A percentile compares a stretch with the other conserved stretches of the same genome.
Evolutionary conservation across 2,888 invertebrate species (phyloP).

Genomic region (Bombylius major): DNA sequence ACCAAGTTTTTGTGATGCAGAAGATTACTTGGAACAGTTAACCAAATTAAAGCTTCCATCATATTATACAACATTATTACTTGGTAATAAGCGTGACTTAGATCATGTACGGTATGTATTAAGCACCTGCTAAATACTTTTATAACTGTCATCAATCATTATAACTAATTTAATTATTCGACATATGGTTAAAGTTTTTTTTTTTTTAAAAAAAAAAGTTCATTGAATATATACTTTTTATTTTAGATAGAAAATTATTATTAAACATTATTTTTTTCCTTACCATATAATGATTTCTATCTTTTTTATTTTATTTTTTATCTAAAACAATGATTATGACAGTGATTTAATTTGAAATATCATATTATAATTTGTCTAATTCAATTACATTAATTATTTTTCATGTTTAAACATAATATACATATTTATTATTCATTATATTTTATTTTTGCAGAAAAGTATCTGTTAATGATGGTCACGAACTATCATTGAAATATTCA

Average conservation of each 20-base stretch:
- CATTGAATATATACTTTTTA: too few relatives aligned
- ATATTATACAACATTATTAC: conserved; percentile 60
- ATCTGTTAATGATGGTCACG: conserved; percentile 68
- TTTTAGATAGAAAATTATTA: too few relatives aligned
- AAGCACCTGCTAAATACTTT: neutral
- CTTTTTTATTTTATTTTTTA: neutral
- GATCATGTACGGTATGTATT: conserved; percentile 56
- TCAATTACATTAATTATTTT: neutral
- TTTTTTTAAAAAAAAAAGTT: too few relatives aligned
- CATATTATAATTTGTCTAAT: neutral
- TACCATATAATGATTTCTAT: too few relatives aligned
- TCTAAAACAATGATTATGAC: neutral
- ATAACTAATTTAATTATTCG: too few relatives aligned
- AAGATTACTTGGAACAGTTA: conserved; percentile 55
- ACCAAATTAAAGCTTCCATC: conserved; percentile 60
- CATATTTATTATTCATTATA: neutral
- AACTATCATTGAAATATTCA: conserved; percentile 60
- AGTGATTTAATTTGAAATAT: neutral
- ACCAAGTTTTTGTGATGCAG: conserved; percentile 61
- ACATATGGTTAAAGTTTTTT: too few relatives aligned
- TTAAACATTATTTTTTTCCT: too few relatives aligned
- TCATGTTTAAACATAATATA: too few relatives aligned
- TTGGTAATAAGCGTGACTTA: conserved; percentile 71
- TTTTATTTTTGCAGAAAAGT: conserved; percentile 45
- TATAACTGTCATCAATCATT: neutral